These are phyloP conservation scores for Sisyra terminalis DNA, from an alignment of 2,888 invertebrate genomes.

Conservation along the genomic window DNA sequence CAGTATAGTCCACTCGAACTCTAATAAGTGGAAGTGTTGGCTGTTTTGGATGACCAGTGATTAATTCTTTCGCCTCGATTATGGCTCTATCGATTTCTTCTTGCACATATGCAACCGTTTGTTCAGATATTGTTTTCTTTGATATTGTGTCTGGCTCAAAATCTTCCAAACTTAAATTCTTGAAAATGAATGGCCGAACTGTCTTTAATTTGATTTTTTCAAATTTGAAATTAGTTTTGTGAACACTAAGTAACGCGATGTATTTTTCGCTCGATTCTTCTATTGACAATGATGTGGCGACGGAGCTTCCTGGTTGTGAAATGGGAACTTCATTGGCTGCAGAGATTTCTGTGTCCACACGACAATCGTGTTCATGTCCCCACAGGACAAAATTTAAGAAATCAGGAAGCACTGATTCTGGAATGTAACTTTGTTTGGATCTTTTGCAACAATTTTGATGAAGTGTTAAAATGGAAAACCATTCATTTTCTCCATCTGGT, in stretches of 20 bases:
- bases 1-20: slow-evolving; percentile 59
- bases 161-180: slow-evolving; percentile 42
- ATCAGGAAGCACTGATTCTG: slow-evolving; percentile 59
- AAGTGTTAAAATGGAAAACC: slow-evolving; percentile 85
- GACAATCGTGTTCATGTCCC: slow-evolving; percentile 97
- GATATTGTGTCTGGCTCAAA: slow-evolving; percentile 25
- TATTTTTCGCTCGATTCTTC: slow-evolving; percentile 78
- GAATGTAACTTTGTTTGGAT: slow-evolving; percentile 63
- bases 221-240: slow-evolving; percentile 50
- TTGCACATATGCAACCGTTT: slow-evolving; percentile 35
- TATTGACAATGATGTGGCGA: slow-evolving; percentile 82
- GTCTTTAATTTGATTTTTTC: slow-evolving; percentile 59
- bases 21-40: slow-evolving; percentile 62
- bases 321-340: slow-evolving; percentile 39
- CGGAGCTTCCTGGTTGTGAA: slow-evolving; percentile 72
- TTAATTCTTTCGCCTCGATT: slow-evolving; percentile 29
- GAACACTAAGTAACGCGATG: slow-evolving; percentile 62
- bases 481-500: slow-evolving; percentile 33
- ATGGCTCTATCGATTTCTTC: slow-evolving; percentile 44
- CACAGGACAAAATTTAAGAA: slow-evolving; percentile 86
- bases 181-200: slow-evolving; percentile 80
- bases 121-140: slow-evolving; percentile 21
- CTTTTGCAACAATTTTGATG: slow-evolving; percentile 84
- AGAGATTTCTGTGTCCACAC: slow-evolving; percentile 47
- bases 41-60: slow-evolving; percentile 50